A percentile compares a stretch with the other conserved stretches of the same genome.
These are phyloP conservation scores for Rhagologus leucostigma DNA, from an alignment of 2,113 vertebrate genomes.

Conservation along the genomic window DNA sequence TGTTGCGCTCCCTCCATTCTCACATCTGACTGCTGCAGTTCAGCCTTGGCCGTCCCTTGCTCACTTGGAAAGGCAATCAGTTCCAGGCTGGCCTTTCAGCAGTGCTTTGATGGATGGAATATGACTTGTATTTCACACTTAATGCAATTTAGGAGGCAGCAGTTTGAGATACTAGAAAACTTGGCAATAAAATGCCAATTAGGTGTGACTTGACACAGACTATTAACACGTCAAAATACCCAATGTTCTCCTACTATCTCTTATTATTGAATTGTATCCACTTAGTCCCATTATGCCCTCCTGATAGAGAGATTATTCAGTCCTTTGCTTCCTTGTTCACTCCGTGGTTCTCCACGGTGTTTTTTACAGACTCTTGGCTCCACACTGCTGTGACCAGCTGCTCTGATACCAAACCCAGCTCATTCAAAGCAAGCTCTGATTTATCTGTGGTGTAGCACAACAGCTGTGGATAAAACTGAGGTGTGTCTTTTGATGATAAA, in stretches of 20 bases:
- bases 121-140: not conserved
- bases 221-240: not conserved
- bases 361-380: not conserved
- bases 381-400: not conserved
- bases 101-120: not conserved
- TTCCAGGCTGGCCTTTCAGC: not conserved
- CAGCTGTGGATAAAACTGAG: not conserved
- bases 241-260: not conserved
- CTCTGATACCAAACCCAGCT: not conserved
- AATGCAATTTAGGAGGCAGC: not conserved
- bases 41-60: not conserved
- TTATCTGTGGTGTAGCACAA: not conserved
- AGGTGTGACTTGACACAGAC: not conserved
- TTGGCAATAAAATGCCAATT: constrained; percentile 40
- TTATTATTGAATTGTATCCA: not conserved
- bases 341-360: not conserved
- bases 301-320: not conserved
- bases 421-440: not conserved
- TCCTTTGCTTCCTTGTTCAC: not conserved
- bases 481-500: not conserved
- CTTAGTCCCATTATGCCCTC: not conserved
- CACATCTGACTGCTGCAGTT: not conserved
- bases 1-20: not conserved
- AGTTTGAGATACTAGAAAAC: not conserved
- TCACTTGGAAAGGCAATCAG: not conserved